Evolutionary conservation across 2,113 vertebrate species (phyloP), one percentile per base, ranked within the genome.

Genomic region (Smithornis capensis): DNA sequence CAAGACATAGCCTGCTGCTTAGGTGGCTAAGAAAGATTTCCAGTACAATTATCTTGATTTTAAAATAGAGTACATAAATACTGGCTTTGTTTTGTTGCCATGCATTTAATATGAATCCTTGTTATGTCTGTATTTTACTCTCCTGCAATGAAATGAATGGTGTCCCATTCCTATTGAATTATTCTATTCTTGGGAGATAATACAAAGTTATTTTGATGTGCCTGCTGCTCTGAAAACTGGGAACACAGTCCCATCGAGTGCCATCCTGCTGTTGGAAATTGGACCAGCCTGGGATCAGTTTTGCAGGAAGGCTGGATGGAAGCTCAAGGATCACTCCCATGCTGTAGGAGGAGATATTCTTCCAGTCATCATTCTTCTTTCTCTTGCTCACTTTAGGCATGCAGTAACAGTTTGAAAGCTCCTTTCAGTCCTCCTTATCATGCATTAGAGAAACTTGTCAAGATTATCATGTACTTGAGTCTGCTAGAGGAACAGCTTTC

Each of bases 201-300:
- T 3, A 4, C 1, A 1, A 3, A 37, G 7, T 24, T 22, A 6
- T 28, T 60, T 12, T 6, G 38, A 25, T 5, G 35, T 2, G 12
- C 0, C 0, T 21, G 40, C n/a, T 45, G 57, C 42, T n/a, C 19
- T 18, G 28, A 7, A 22, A 22, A n/a, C 17, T 63, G 67, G 29
- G 23, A 12, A 3, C 2, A 0, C 16, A 6, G 10, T 13, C 31
- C 21, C 7, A 2, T 44, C 0, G 0, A 28, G 1, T 37, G 52
- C 37, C 52, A 49, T 45, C 19, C 23, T 42, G 52, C 67, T 35
- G 31, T 81, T 52, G 67, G 42, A 12, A 52, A 10, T 28, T 9
- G 8, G 33, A 29, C 9, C 13, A 9, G 17, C n/a, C 44, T 23
- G 12, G 19, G 25, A 7, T n/a, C 31, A 14, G 2, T 5, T 16